These are phyloP conservation scores for Hedya salicella DNA, from an alignment of 2,888 invertebrate genomes.

Conservation along the genomic window DNA sequence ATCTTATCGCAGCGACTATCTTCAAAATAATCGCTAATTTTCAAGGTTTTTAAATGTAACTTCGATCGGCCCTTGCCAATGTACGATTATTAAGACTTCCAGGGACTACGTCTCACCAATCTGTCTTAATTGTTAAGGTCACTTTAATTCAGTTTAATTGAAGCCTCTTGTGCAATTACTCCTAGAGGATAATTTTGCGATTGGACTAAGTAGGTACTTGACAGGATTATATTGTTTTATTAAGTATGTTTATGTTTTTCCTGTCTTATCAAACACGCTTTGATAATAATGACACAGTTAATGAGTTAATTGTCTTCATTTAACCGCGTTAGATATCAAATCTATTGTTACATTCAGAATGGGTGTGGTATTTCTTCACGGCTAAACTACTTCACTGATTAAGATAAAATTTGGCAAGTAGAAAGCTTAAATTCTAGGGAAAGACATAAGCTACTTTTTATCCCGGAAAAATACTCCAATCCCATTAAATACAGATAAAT, in stretches of 20 bases:
- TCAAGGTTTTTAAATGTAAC: constrained; percentile 19
- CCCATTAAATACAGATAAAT: too few relatives aligned
- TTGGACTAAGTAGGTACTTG: background rate
- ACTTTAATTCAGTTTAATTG: constrained; percentile 80
- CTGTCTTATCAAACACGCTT: constrained; percentile 35
- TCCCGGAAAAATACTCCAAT: too few relatives aligned
- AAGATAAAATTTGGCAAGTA: too few relatives aligned
- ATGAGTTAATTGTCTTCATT: background rate
- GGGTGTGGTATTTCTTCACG: too few relatives aligned
- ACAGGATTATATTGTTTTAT: constrained; percentile 11
- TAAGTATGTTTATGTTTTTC: constrained; percentile 24
- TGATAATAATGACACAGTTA: constrained; percentile 28
- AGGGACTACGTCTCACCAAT: constrained; percentile 29
- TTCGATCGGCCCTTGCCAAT: constrained; percentile 20
- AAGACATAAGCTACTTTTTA: too few relatives aligned
- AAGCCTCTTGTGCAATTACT: constrained; percentile 48
- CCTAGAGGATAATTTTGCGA: constrained; percentile 26
- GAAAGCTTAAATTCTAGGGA: too few relatives aligned
- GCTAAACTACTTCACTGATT: too few relatives aligned
- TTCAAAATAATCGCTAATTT: constrained; percentile 31
- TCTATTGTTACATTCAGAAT: background rate
- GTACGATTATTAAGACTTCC: constrained; percentile 16
- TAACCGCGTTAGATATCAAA: constrained; percentile 2
- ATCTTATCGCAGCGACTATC: constrained; percentile 19
- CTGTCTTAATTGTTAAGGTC: constrained; percentile 76